Conservation (phyloP, 2,797 vertebrate genomes). For the Enteromius fasciolatus region DNA sequence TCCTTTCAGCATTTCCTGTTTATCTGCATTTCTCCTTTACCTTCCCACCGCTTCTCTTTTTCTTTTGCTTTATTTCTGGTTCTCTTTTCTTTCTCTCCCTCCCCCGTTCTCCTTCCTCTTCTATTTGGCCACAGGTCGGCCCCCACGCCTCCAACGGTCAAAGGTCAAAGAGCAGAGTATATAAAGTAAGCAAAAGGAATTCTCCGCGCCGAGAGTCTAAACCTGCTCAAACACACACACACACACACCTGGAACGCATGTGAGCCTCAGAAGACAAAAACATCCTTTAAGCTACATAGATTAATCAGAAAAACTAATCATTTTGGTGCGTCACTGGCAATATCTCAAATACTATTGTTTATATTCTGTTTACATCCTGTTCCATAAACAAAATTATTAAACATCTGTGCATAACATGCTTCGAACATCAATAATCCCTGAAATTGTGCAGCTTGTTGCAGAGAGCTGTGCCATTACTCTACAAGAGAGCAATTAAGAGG, state of each 20-base stretch:
- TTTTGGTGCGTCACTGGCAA: neutral
- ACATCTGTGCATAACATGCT: neutral
- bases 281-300: conserved; percentile 7
- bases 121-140: conserved; percentile 70
- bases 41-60: neutral
- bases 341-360: neutral
- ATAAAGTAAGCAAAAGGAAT: conserved; percentile 74
- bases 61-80: conserved; percentile 33
- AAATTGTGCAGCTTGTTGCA: neutral
- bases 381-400: neutral
- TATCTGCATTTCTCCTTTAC: conserved; percentile 23
- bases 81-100: conserved; percentile 61
- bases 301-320: neutral
- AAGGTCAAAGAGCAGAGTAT: conserved; percentile 69
- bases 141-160: conserved; percentile 69
- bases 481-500: neutral
- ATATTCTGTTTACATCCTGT: neutral
- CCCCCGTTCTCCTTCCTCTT: conserved; percentile 39
- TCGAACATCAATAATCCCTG: neutral
- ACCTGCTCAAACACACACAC: conserved; percentile 21
- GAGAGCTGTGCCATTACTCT: neutral
- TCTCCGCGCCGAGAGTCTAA: conserved; percentile 58
- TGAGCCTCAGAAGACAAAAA: conserved; percentile 24
- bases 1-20: conserved; percentile 20
- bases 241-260: conserved; percentile 36